Percentiles rank a stretch among this genome's conserved stretches.
phyloP scores from a whole-genome alignment of 2,797 vertebrate species.

The Molossus molossus region DNA sequence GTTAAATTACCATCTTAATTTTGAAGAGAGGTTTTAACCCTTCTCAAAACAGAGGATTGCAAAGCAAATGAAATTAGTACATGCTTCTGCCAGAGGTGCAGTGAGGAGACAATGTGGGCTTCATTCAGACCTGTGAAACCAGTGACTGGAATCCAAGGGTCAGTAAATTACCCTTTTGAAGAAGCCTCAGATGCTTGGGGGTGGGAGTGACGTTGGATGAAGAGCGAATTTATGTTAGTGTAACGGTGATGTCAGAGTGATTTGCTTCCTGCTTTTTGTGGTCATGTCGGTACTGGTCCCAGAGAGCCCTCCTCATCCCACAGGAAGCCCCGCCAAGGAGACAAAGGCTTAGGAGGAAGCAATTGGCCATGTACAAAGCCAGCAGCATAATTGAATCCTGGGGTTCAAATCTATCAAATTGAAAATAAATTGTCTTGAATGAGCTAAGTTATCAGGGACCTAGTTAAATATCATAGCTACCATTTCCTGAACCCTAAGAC shows the following conservation, averaged over 20 bases:
- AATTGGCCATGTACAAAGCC: neutral
- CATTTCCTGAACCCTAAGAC: conserved; percentile 23
- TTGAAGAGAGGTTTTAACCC: conserved; percentile 76
- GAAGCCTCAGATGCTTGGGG: neutral
- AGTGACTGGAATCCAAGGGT: neutral
- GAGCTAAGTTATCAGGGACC: conserved; percentile 39
- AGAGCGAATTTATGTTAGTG: neutral
- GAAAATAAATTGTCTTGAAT: conserved; percentile 50
- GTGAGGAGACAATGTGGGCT: neutral
- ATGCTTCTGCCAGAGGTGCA: neutral
- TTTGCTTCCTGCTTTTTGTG: neutral
- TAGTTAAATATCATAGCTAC: conserved; percentile 38
- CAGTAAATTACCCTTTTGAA: neutral
- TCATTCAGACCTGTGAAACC: neutral
- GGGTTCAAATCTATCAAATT: conserved; percentile 22
- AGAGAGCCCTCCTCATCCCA: neutral
- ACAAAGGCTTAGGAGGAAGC: conserved; percentile 57
- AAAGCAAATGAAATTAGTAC: neutral
- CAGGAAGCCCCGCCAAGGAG: conserved; percentile 43
- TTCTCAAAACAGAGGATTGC: neutral
- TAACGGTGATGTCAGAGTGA: neutral
- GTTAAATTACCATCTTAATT: conserved; percentile 65
- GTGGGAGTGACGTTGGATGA: neutral
- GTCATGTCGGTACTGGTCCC: neutral
- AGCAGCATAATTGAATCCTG: conserved; percentile 17